Evolutionary conservation across 2,797 vertebrate species (phyloP).

Genomic region (Lepilemur septentrionalis): DNA sequence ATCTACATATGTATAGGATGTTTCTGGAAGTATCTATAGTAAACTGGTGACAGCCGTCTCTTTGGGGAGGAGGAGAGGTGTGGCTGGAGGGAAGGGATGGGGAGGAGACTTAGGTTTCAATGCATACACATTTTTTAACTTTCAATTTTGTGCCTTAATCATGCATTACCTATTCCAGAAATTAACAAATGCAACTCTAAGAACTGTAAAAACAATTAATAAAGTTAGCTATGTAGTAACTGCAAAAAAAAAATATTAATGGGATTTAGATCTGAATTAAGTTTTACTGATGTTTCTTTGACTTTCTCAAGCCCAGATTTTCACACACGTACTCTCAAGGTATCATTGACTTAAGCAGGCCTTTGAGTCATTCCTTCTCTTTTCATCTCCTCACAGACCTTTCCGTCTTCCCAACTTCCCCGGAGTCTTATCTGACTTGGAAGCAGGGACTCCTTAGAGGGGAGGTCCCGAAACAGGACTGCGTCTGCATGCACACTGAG

Average conservation of each 20-base stretch:
- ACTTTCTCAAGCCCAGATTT: not conserved
- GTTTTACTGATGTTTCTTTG: conserved; percentile 1
- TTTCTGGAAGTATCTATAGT: not conserved
- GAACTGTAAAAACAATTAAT: not conserved
- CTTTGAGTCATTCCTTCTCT: not conserved
- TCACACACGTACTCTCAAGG: not conserved
- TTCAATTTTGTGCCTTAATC: not conserved
- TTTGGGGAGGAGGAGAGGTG: not conserved
- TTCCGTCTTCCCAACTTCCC: not conserved
- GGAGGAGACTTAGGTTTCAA: not conserved
- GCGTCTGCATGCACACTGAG: not conserved
- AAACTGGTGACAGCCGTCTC: not conserved
- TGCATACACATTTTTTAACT: not conserved
- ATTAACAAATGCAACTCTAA: not conserved
- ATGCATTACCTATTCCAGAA: not conserved
- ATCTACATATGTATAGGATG: not conserved
- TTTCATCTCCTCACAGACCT: not conserved
- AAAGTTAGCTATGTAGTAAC: not conserved
- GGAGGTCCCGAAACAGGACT: not conserved
- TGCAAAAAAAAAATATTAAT: not conserved
- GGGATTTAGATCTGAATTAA: not conserved
- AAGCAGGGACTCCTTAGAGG: not conserved
- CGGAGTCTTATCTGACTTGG: conserved; percentile 11
- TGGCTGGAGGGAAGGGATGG: not conserved
- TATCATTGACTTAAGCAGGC: not conserved